Evolutionary conservation across 2,888 invertebrate species (phyloP).

Genomic region (Blastobasis lacticolella): DNA sequence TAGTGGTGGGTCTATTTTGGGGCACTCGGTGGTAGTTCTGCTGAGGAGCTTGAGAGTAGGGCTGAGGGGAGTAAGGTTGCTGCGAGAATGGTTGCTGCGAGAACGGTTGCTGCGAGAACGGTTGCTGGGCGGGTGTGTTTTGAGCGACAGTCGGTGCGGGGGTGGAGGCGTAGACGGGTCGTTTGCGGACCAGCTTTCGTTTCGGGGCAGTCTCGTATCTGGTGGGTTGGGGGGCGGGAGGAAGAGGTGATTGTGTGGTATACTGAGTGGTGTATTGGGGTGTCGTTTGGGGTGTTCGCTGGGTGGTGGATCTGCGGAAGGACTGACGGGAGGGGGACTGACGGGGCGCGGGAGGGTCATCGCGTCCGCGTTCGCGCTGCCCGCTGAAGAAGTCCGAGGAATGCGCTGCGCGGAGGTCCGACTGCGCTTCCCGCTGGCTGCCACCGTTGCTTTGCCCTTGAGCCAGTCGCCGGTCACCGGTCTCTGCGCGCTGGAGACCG

Average conservation of each 20-base stretch:
- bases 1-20: conserved; percentile 9
- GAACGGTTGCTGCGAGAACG: conserved; percentile 27
- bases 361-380: conserved; percentile 60
- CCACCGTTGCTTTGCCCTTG: conserved; percentile 32
- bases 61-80: conserved; percentile 1
- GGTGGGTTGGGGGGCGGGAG: conserved; percentile 26
- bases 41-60: neutral
- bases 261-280: conserved; percentile 31
- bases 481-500: conserved; percentile 82
- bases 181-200: conserved; percentile 57
- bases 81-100: conserved; percentile 3
- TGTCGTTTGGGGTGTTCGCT: conserved; percentile 29
- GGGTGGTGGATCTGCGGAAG: conserved; percentile 38
- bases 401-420: conserved; percentile 81
- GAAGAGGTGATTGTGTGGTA: conserved; percentile 1
- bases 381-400: conserved; percentile 84
- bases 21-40: conserved; percentile 4
- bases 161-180: conserved; percentile 46
- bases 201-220: conserved; percentile 44
- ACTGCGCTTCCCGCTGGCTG: conserved; percentile 40
- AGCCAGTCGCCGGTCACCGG: conserved; percentile 69
- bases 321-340: conserved; percentile 23
- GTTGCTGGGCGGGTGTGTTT: conserved; percentile 15
- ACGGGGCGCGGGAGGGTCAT: conserved; percentile 38
- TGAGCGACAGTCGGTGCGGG: conserved; percentile 36